Evolutionary conservation across 2,797 vertebrate genomes (phyloP).

Genomic region (Poliocrania exsul): DNA sequence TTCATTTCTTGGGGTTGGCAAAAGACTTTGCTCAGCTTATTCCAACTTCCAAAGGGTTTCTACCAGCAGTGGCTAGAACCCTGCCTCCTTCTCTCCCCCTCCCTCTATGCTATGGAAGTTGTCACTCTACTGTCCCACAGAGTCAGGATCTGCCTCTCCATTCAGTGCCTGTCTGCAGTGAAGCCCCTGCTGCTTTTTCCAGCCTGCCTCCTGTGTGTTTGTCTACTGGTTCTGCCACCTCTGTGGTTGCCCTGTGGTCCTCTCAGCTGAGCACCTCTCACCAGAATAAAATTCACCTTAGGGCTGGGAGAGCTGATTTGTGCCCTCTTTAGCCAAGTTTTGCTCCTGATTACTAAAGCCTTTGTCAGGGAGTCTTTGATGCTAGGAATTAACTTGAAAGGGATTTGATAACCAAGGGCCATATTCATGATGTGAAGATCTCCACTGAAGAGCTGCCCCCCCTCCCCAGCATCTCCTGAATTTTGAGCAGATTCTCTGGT

Average conservation of each 20-base stretch:
- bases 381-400: conserved; percentile 44
- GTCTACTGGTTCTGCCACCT: neutral
- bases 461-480: neutral
- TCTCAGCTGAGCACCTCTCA: neutral
- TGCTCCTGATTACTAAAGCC: neutral
- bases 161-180: neutral
- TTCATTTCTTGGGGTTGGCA: neutral
- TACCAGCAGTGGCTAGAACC: rapidly evolving
- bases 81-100: neutral
- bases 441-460: neutral
- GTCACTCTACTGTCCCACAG: neutral
- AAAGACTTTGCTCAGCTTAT: neutral
- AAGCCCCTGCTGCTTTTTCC: neutral
- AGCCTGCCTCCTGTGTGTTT: neutral
- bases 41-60: neutral
- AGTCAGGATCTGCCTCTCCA: neutral
- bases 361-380: conserved; percentile 38
- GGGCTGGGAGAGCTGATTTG: neutral
- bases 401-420: conserved; percentile 36
- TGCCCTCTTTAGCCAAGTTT: neutral
- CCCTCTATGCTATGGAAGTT: neutral
- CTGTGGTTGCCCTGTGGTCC: neutral
- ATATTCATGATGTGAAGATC: neutral
- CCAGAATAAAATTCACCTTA: neutral
- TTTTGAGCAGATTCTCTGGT: conserved; percentile 57